Percentiles rank a stretch among this genome's conserved stretches.
Evolutionary conservation across 2,113 vertebrate genomes (phyloP).

Genomic region (Cebidichthys violaceus): DNA sequence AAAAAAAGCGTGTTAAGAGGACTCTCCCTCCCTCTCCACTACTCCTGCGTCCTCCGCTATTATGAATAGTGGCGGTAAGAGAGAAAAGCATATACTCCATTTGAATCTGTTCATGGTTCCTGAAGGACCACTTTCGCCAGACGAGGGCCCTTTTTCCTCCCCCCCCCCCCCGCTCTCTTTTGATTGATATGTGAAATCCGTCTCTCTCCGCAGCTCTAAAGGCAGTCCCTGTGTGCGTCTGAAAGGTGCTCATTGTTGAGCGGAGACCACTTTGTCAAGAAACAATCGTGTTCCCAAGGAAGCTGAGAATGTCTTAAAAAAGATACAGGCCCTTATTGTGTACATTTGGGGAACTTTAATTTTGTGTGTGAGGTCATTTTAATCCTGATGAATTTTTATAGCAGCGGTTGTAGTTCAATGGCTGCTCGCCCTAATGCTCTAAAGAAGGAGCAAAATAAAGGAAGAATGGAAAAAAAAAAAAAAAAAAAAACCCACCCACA

Average conservation of each 20-base stretch:
- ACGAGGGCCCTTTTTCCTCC: conserved; percentile 69
- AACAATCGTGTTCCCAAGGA: conserved; percentile 88
- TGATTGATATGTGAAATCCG: conserved; percentile 91
- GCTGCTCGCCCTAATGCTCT: conserved; percentile 82
- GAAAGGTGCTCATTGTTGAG: conserved; percentile 88
- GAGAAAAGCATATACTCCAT: conserved; percentile 78
- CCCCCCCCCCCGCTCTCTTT: conserved; percentile 67
- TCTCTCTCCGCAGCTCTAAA: conserved; percentile 83
- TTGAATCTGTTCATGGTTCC: conserved; percentile 74
- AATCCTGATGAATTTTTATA: conserved; percentile 90
- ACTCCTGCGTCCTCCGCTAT: conserved; percentile 55
- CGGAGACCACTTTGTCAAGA: conserved; percentile 86
- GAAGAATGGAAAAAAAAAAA: conserved; percentile 62
- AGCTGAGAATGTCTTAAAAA: conserved; percentile 84
- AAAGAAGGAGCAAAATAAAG: conserved; percentile 79
- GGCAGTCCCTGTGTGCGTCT: conserved; percentile 83
- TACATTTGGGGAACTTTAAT: conserved; percentile 86
- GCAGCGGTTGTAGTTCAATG: conserved; percentile 85
- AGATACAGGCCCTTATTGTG: conserved; percentile 86
- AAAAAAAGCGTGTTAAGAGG: conserved; percentile 56
- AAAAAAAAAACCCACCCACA: conserved; percentile 80
- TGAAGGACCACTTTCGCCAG: conserved; percentile 82
- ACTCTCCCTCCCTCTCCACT: conserved; percentile 55
- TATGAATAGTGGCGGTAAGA: conserved; percentile 75
- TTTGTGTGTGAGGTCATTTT: conserved; percentile 89